A percentile compares a stretch with the other conserved stretches of the same genome.
phyloP scores from a whole-genome alignment of 2,888 invertebrate genomes.

The Deilephila porcellus region DNA sequence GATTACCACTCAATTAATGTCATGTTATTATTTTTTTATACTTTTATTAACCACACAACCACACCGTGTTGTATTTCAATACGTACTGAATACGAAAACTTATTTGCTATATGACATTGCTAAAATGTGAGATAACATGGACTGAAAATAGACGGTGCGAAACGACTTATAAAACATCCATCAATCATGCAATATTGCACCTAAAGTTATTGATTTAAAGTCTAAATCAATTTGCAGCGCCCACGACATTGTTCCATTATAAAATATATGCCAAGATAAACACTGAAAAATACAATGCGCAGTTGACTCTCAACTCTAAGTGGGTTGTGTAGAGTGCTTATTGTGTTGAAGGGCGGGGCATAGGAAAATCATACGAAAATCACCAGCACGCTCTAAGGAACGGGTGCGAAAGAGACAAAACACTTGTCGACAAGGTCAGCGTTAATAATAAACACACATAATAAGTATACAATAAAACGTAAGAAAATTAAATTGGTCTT shows the following conservation, averaged over 20 bases:
- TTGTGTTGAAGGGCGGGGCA: constrained; percentile 38
- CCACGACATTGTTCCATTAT: constrained; percentile 47
- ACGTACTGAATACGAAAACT: constrained; percentile 51
- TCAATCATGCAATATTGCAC: constrained; percentile 43
- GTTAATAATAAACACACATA: constrained; percentile 63
- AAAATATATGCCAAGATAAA: constrained; percentile 61
- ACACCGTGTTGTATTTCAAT: constrained; percentile 2
- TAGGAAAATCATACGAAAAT: constrained; percentile 78
- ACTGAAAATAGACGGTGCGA: constrained; percentile 45
- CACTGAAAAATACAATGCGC: constrained; percentile 60
- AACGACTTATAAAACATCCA: constrained; percentile 34
- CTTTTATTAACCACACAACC: not conserved
- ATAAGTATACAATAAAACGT: constrained; percentile 39
- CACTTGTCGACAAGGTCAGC: constrained; percentile 68
- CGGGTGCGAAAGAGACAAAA: constrained; percentile 62
- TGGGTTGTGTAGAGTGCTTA: constrained; percentile 50
- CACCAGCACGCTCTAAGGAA: constrained; percentile 49
- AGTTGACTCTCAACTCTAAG: constrained; percentile 53
- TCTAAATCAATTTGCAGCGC: constrained; percentile 39
- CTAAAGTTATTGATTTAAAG: constrained; percentile 41
- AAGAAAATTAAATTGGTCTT: constrained; percentile 20
- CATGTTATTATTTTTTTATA: constrained; percentile 4
- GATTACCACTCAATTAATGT: constrained; percentile 4
- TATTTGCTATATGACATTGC: constrained; percentile 80
- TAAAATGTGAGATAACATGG: constrained; percentile 78